These are phyloP conservation scores for Cynopterus sphinx DNA, from an alignment of 2,797 vertebrate genomes.

Conservation along the genomic window DNA sequence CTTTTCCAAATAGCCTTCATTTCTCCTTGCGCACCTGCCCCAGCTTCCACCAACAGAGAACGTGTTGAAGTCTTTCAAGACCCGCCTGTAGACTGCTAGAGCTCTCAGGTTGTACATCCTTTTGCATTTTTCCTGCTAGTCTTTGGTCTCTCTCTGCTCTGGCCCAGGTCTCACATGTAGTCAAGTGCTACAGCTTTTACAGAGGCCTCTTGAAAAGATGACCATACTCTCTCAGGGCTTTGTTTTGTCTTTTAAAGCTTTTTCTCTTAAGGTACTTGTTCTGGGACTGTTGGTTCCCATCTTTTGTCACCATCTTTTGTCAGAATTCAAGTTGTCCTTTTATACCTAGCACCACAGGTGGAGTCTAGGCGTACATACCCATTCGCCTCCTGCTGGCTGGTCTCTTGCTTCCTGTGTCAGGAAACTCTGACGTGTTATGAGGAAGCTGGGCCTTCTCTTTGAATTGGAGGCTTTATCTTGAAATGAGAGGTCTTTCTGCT, in stretches of 20 bases:
- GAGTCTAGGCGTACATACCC: rapidly evolving
- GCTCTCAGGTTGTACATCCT: neutral
- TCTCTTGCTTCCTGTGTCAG: neutral
- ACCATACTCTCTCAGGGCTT: neutral
- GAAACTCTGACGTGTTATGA: neutral
- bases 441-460: neutral
- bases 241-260: neutral
- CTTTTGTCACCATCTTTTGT: neutral
- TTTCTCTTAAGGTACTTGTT: neutral
- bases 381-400: rapidly evolving
- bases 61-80: neutral
- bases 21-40: neutral
- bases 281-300: neutral
- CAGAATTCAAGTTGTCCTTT: neutral
- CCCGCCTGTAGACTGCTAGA: neutral
- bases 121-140: neutral
- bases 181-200: neutral
- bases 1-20: neutral
- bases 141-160: neutral
- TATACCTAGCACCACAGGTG: neutral
- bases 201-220: neutral
- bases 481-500: neutral
- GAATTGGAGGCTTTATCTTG: neutral
- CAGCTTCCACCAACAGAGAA: neutral
- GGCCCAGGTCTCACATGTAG: neutral